These are phyloP conservation scores for Plumapathes pennacea DNA, from an alignment of 92 coral and sea anemone species.

Conservation along the genomic window DNA sequence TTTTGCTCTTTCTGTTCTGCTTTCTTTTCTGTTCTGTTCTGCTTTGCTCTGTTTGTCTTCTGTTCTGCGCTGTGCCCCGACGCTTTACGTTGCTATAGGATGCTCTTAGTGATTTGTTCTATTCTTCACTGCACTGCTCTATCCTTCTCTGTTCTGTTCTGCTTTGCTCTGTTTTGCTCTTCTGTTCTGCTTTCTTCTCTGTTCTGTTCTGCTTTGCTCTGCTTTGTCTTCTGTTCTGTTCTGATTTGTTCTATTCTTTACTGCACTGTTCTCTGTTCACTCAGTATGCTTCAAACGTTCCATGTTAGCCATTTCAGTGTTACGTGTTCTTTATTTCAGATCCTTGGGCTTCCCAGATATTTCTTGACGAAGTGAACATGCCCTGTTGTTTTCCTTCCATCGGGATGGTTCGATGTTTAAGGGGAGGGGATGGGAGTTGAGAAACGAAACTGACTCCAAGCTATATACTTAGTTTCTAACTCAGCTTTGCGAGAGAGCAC, in stretches of 20 bases:
- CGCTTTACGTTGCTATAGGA: too few species aligned
- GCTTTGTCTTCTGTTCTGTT: background rate
- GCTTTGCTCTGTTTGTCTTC: background rate
- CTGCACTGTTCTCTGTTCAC: too few species aligned
- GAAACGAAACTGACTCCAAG: too few species aligned
- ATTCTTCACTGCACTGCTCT: background rate
- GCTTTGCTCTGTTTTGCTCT: background rate
- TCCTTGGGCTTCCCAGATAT: constrained; percentile 73
- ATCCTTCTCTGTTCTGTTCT: background rate
- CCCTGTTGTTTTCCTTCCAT: too few species aligned
- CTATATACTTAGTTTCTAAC: too few species aligned
- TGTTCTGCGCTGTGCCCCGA: too few species aligned
- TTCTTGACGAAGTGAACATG: constrained; percentile 64
- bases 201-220: background rate
- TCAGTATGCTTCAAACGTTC: too few species aligned
- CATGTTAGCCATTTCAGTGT: too few species aligned
- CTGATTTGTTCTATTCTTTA: background rate
- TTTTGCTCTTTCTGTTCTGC: background rate
- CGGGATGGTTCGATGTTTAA: too few species aligned
- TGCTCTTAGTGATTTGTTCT: too few species aligned
- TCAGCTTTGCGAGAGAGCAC: too few species aligned
- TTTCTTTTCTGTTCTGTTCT: background rate
- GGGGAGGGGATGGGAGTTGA: too few species aligned
- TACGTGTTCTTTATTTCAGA: constrained; percentile 21
- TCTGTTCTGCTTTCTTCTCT: background rate